These are phyloP conservation scores for Synergus umbraculus DNA, from an alignment of 2,888 invertebrate species.

Conservation along the genomic window DNA sequence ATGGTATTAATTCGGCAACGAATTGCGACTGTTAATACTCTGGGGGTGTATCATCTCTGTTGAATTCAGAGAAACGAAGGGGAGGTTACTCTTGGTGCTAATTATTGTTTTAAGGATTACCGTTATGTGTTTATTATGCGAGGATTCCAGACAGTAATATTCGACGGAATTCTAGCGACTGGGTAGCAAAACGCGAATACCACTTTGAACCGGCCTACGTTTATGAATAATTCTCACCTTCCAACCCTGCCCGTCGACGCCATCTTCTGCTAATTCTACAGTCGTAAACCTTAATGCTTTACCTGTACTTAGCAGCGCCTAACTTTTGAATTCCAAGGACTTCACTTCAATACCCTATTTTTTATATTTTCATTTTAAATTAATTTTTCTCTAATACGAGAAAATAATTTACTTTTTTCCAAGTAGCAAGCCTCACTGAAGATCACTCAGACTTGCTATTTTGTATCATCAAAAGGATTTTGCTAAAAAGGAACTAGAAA, in stretches of 20 bases:
- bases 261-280: constrained; percentile 15
- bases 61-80: constrained; percentile 39
- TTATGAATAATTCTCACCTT: constrained; percentile 75
- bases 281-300: constrained; percentile 41
- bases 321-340: constrained; percentile 1
- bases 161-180: constrained; percentile 71
- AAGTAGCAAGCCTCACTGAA: no score
- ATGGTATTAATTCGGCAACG: constrained; percentile 68
- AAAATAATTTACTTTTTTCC: background rate
- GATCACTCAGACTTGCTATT: no score
- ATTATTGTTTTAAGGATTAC: constrained; percentile 78
- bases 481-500: no score
- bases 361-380: background rate
- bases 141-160: constrained; percentile 67
- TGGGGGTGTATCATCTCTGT: constrained; percentile 2
- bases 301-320: constrained; percentile 1
- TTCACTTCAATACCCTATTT: background rate
- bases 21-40: constrained; percentile 58
- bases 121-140: constrained; percentile 77
- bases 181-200: constrained; percentile 45
- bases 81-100: constrained; percentile 67
- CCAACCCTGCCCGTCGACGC: constrained; percentile 31
- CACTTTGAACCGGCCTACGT: constrained; percentile 64
- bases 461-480: no score
- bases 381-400: background rate